Conservation (phyloP, 2,888 invertebrate genomes). For the Hydriomena furcata region DNA sequence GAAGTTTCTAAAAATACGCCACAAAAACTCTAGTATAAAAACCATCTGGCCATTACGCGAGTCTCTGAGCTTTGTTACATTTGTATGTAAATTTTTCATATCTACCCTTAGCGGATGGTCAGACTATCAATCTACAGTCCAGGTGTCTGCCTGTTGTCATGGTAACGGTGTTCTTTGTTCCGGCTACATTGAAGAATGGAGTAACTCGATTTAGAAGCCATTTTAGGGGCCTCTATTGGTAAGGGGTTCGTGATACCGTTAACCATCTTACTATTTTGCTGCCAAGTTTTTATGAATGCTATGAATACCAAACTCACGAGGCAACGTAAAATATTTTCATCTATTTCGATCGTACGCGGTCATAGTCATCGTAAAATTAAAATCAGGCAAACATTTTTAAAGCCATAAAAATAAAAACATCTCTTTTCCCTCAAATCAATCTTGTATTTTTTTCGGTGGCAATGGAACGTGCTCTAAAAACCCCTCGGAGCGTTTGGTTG, state of each 20-base stretch:
- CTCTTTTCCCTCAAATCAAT: conserved; percentile 21
- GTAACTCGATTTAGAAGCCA: conserved; percentile 34
- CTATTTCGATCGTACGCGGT: too few species aligned
- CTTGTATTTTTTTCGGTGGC: conserved; percentile 26
- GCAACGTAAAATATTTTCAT: too few species aligned
- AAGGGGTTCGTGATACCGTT: conserved; percentile 17
- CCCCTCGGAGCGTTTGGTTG: conserved; percentile 19
- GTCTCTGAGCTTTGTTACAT: conserved; percentile 54
- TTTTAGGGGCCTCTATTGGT: conserved; percentile 17
- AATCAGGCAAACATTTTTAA: neutral
- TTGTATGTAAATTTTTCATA: conserved; percentile 72
- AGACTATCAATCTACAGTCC: conserved; percentile 58
- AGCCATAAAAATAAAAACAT: conserved; percentile 5
- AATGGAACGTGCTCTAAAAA: conserved; percentile 31
- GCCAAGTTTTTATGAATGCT: too few species aligned
- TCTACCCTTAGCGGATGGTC: conserved; percentile 50
- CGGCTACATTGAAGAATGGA: conserved; percentile 29
- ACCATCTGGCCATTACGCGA: conserved; percentile 50
- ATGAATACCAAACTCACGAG: too few species aligned
- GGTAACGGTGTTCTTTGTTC: conserved; percentile 51
- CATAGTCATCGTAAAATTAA: too few species aligned
- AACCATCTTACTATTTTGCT: conserved; percentile 2
- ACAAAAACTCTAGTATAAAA: conserved; percentile 39
- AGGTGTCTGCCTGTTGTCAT: conserved; percentile 64
- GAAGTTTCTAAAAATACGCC: conserved; percentile 25